Base-by-base conservation (phyloP, 2,113 vertebrate genomes). In the Rhinoptilus africanus region DNA sequence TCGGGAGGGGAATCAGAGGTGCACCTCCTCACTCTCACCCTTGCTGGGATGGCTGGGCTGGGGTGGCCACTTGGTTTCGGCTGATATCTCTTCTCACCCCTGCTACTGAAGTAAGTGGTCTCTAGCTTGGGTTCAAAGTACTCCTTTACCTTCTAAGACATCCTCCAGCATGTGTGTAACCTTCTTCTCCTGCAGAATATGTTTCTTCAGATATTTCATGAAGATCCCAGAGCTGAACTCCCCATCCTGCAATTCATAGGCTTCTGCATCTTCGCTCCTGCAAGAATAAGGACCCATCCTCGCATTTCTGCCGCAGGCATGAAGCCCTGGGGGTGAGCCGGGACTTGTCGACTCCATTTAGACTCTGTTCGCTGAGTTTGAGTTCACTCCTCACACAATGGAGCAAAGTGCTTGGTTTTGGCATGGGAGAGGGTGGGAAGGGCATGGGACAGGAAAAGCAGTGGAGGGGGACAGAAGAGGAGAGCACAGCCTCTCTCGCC, bases 211-310 rank as follows among this genome's bases (percentile, higher is more conserved):
- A 93, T 99, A 99, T 64, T 99, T 99, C 71, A 99, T 99, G 96
- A 99, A 99, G 94, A 99, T 99, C 16, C 99, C 99, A 34, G 98
- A 98, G 94, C 99, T 99, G 95, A 98, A 98, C 9, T 98, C 98
- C 28, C 98, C 98, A 6, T 99, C 98, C 88, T 99, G 99, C 64
- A 99, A 97, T 91, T 99, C 99, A 57, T 98, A 99, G 6, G 99
- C 98, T 93, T 99, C 98, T 21, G 98, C 98, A 91, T 99, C 98
- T 97, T 99, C 99, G 2, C 98, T 98, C 91, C 99, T 99, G 96
- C 50, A 94, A 91, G 47, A 74, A 30, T 8, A 92, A 89, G 32
- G 27, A 43, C 45, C 56, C 10, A 3, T 51, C 22, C 34, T 84
- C 14, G 37, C 30, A n/a, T 56, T 47, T 71, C 56, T 94, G 56